Conservation (phyloP, 2,888 invertebrate genomes). For the Galerucella pusilla region DNA sequence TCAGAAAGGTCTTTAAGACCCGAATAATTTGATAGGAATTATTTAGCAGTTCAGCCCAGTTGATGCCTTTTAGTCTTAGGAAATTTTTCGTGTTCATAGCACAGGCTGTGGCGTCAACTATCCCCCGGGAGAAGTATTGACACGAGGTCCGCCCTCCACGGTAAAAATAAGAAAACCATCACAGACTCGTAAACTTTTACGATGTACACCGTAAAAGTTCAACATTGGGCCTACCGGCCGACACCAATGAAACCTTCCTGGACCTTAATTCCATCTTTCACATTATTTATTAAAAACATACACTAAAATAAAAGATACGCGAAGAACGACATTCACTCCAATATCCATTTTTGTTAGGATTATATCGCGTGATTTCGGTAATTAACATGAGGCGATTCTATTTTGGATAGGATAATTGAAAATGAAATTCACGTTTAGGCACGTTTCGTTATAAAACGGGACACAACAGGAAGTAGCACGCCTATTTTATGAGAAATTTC, state of each 20-base stretch:
- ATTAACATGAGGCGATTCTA: no score
- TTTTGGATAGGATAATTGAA: no score
- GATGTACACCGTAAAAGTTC: conserved; percentile 38
- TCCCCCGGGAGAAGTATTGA: conserved; percentile 30
- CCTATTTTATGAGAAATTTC: no score
- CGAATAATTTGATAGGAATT: conserved; percentile 34
- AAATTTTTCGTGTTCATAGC: conserved; percentile 25
- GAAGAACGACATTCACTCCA: background rate
- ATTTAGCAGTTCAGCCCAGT: conserved; percentile 27
- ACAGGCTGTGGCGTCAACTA: conserved; percentile 21
- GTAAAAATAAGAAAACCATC: conserved; percentile 33
- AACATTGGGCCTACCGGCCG: conserved; percentile 17
- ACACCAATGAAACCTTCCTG: conserved; percentile 16
- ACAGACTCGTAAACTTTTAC: conserved; percentile 40
- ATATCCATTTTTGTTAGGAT: background rate
- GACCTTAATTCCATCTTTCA: conserved; percentile 27
- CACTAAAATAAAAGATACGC: conserved; percentile 19
- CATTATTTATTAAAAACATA: conserved; percentile 32
- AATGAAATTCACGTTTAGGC: no score
- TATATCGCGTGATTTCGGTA: no score
- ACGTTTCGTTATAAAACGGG: no score
- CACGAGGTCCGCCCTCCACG: conserved; percentile 28
- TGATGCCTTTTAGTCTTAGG: conserved; percentile 26
- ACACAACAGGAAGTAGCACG: no score
- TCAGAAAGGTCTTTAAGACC: conserved; percentile 31